Percentiles rank a stretch among this genome's conserved stretches.
Conservation (phyloP, 2,113 vertebrate species). For the Excalfactoria chinensis region DNA sequence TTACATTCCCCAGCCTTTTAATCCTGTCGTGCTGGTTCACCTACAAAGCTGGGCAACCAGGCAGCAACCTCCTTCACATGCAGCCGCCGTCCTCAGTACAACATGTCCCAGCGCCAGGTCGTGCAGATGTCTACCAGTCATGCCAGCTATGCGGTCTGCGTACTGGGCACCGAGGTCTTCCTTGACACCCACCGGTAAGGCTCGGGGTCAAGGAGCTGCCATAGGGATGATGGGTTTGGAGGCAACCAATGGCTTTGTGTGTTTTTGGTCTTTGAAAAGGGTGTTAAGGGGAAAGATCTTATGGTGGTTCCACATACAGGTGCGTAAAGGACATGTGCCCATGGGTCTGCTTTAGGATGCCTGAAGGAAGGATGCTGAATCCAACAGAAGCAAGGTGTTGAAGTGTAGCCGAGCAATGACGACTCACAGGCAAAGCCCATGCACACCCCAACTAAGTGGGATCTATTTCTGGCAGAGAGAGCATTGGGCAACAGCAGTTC, state of each 20-base stretch:
- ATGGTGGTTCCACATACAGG: neutral
- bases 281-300: neutral
- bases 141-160: constrained; percentile 49
- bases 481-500: constrained; percentile 1
- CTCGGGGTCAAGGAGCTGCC: neutral
- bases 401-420: fast-evolving
- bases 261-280: neutral
- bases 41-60: neutral
- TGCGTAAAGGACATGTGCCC: fast-evolving
- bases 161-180: constrained; percentile 55
- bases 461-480: constrained; percentile 51
- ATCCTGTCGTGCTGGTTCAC: constrained; percentile 68
- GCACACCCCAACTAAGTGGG: neutral
- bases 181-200: constrained; percentile 69
- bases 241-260: fast-evolving
- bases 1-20: constrained; percentile 32
- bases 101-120: constrained; percentile 49
- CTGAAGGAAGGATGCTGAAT: neutral
- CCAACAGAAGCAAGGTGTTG: fast-evolving
- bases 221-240: neutral
- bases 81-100: neutral
- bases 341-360: neutral
- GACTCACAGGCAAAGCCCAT: neutral
- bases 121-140: constrained; percentile 66
- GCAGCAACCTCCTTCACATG: neutral